These are phyloP conservation scores for Diachasmimorpha longicaudata DNA, from an alignment of 1,140 invertebrate species.

Conservation along the genomic window DNA sequence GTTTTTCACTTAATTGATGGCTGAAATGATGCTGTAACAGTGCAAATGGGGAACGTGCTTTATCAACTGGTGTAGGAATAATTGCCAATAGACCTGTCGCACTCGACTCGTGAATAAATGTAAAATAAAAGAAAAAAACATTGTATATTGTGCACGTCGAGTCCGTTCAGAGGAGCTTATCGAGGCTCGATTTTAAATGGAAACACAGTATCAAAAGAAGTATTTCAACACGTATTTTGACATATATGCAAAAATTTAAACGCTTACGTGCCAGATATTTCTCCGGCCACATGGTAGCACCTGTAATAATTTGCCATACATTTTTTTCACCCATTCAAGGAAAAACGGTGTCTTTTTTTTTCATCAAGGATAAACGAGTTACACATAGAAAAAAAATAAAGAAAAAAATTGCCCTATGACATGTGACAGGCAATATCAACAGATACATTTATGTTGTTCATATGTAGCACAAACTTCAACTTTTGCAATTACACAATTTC, in stretches of 20 bases:
- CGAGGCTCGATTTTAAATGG: not conserved
- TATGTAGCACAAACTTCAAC: not conserved
- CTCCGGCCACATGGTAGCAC: slow-evolving; percentile 46
- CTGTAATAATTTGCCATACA: slow-evolving; percentile 49
- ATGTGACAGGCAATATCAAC: not conserved
- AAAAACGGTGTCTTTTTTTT: not conserved
- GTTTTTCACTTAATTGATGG: not conserved
- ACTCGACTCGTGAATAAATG: not conserved
- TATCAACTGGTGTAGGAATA: not conserved
- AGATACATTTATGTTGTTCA: not conserved
- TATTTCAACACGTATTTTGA: not conserved
- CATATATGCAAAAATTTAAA: slow-evolving; percentile 13
- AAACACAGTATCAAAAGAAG: not conserved
- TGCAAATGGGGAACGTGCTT: not conserved
- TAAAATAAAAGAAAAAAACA: not conserved
- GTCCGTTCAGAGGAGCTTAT: not conserved
- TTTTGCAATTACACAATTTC: slow-evolving; percentile 17
- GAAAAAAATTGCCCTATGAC: not conserved
- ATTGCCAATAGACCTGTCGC: not conserved
- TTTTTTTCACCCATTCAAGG: slow-evolving; percentile 6
- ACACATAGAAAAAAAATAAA: not conserved
- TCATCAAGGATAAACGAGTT: not conserved
- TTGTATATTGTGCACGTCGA: not conserved
- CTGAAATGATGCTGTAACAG: not conserved
- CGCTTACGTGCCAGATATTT: slow-evolving; percentile 53